These are phyloP conservation scores for Cybosia mesomella DNA, from an alignment of 2,888 invertebrate genomes.

Conservation along the genomic window DNA sequence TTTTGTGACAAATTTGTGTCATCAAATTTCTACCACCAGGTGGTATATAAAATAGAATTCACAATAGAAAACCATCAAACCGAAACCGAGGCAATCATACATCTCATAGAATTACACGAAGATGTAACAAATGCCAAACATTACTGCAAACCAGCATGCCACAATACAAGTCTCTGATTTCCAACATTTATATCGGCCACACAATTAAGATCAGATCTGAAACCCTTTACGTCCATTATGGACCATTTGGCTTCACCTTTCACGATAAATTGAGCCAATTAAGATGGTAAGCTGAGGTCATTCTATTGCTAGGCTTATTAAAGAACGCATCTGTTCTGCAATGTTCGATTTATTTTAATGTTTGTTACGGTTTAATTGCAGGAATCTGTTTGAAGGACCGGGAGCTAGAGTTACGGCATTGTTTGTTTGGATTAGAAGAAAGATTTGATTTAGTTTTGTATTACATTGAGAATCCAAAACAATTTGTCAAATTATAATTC, in stretches of 20 bases:
- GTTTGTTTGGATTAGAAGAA: background rate
- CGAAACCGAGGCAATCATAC: background rate
- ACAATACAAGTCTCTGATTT: constrained; percentile 44
- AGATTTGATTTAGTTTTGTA: background rate
- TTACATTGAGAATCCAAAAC: background rate
- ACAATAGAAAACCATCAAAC: background rate
- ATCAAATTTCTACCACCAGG: no score
- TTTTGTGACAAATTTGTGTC: no score
- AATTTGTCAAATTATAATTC: background rate
- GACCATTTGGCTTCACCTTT: constrained; percentile 59
- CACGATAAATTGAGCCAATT: constrained; percentile 63
- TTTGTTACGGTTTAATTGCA: constrained; percentile 6
- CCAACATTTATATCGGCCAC: constrained; percentile 50
- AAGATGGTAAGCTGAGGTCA: constrained; percentile 53
- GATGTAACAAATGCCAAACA: constrained; percentile 10
- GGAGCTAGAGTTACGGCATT: background rate
- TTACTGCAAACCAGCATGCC: constrained; percentile 24
- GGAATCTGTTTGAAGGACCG: background rate
- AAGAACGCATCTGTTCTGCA: constrained; percentile 31
- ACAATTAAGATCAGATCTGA: constrained; percentile 66
- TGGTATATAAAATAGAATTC: background rate
- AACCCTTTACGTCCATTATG: constrained; percentile 58
- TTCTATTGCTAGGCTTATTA: constrained; percentile 38
- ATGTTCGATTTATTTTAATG: constrained; percentile 29
- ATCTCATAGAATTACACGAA: constrained; percentile 8